Conservation (phyloP, 2,113 vertebrate species). For the Oncorhynchus nerka region DNA sequence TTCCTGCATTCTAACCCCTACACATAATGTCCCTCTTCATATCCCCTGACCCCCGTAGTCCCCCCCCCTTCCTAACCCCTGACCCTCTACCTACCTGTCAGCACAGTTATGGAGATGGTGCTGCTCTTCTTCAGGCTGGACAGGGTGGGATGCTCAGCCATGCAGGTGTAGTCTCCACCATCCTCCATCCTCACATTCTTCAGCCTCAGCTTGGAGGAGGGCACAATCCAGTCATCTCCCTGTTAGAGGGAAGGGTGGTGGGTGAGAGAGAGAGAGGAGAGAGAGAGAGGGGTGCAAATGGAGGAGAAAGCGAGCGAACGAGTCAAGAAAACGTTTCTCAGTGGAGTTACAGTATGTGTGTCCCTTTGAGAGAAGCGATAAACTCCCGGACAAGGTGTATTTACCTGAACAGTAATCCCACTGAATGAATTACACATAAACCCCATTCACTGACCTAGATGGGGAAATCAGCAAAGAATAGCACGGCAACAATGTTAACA, state of each 20-base stretch:
- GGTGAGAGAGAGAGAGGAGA: background rate
- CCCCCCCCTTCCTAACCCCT: background rate
- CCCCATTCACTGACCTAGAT: slow-evolving; percentile 63
- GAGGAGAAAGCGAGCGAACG: slow-evolving; percentile 9
- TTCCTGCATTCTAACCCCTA: background rate
- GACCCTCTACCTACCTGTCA: slow-evolving; percentile 59
- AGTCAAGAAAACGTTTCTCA: background rate
- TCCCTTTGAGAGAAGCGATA: slow-evolving; percentile 17
- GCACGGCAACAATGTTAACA: slow-evolving; percentile 48
- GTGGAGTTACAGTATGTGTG: background rate
- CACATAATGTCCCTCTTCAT: background rate
- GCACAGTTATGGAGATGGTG: slow-evolving; percentile 64
- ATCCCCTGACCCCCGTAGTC: background rate
- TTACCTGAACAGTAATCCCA: slow-evolving; percentile 61
- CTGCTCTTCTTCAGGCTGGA: slow-evolving; percentile 55
- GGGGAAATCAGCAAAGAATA: slow-evolving; percentile 55
- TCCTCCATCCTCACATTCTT: slow-evolving; percentile 47
- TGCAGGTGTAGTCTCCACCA: slow-evolving; percentile 72
- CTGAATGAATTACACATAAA: slow-evolving; percentile 38
- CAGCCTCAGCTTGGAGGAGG: slow-evolving; percentile 62
- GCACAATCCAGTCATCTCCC: slow-evolving; percentile 71
- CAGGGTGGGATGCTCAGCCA: slow-evolving; percentile 59
- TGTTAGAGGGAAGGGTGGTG: slow-evolving; percentile 24
- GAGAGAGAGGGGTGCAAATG: background rate
- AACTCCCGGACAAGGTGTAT: slow-evolving; percentile 39